phyloP scores from a whole-genome alignment of 2,888 invertebrate species.

The Nebria brevicollis region DNA sequence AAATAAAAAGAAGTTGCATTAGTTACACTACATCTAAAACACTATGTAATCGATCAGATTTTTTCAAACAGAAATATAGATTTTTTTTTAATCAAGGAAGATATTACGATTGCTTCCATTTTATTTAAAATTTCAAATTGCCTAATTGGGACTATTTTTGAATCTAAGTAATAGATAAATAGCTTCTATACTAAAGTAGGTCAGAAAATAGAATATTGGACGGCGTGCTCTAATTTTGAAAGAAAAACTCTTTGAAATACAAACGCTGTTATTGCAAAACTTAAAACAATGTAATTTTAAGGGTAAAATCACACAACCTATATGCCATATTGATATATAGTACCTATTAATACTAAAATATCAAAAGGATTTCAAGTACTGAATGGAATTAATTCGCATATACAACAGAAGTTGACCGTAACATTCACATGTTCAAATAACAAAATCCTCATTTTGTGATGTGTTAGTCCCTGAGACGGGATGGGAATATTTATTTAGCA shows the following conservation, averaged over 20 bases:
- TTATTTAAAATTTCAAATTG: no score
- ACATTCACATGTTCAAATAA: conserved; percentile 19
- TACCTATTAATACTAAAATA: not conserved
- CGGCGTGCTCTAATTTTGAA: not conserved
- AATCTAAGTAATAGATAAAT: not conserved
- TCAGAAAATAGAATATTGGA: not conserved
- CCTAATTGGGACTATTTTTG: not conserved
- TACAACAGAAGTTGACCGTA: not conserved
- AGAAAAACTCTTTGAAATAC: not conserved
- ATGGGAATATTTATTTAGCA: conserved; percentile 32
- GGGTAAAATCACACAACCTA: not conserved
- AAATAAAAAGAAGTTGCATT: not conserved
- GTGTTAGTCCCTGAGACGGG: conserved; percentile 17
- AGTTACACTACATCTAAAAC: not conserved
- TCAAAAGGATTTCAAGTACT: not conserved
- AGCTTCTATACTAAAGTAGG: not conserved
- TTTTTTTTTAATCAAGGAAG: no score
- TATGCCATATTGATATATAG: not conserved
- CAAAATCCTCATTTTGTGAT: conserved; percentile 17
- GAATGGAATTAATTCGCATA: conserved; percentile 4
- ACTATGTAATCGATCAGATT: not conserved
- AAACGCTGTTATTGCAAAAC: not conserved
- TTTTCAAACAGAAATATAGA: not conserved
- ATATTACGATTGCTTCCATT: no score
- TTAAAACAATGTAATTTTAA: not conserved